Evolutionary conservation across 2,113 vertebrate genomes (phyloP), one percentile per base, ranked within the genome.

Genomic region (Alethe diademata): DNA sequence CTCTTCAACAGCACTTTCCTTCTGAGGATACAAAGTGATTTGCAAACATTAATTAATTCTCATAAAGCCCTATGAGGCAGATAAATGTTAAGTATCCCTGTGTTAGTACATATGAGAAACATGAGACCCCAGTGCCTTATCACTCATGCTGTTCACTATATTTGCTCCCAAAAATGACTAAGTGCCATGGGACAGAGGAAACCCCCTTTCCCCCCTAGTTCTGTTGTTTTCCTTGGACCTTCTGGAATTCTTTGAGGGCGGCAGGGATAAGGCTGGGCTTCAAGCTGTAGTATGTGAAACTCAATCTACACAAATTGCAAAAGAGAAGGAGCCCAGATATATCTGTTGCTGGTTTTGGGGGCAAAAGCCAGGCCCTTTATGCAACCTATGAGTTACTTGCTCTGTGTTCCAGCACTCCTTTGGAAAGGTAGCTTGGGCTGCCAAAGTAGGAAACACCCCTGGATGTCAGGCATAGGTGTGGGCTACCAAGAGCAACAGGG

Each of bases 1-100:
- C 87, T 94, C 70, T 87, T 73, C 58, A 69, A 85, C 78, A 95
- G 79, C 38, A 88, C 78, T 94, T 96, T 61, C 54, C 94, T 95
- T 90, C 88, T 86, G 95, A 97, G 92, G 85, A 96, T 88, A 79
- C 90, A 86, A 78, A 86, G 90, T 97, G 82, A 95, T 96, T 97
- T 96, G 93, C 82, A 93, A 90, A 95, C 61, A 87, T 78, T 94
- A 96, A 97, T 97, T 97, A 96, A 93, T 92, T 95, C 93, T 92
- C 80, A 86, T 81, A 92, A 95, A 93, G 65, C 84, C 93, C 84
- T 95, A 50, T 72, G 84, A 95, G 74, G 82, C 82, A 93, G 88
- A 86, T 94, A 79, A 93, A 74, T 95, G 88, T 86, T 95, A 92
- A 94, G 42, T 86, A 90, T 71, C 78, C 92, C 85, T 56, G 56